These are phyloP conservation scores for Vombatus ursinus DNA, from an alignment of 2,113 vertebrate genomes.

Conservation along the genomic window DNA sequence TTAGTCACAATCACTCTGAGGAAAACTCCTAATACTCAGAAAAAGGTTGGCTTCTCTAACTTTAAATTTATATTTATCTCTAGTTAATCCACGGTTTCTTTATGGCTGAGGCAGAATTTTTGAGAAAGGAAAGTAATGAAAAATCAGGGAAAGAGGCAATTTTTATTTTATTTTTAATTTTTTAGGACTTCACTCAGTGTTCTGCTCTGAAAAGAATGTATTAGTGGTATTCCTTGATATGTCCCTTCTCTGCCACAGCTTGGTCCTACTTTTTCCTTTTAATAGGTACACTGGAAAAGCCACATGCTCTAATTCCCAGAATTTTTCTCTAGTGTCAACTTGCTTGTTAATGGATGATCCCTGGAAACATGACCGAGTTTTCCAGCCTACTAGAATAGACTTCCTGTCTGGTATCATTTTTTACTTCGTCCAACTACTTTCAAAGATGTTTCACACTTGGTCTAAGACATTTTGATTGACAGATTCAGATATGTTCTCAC, in stretches of 20 bases:
- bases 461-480: background rate
- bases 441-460: background rate
- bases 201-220: background rate
- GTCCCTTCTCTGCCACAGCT: background rate
- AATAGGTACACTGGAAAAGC: background rate
- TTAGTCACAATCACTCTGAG: background rate
- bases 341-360: background rate
- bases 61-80: background rate
- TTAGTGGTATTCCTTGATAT: background rate
- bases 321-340: background rate
- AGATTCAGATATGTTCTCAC: background rate
- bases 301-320: background rate
- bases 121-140: background rate
- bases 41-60: background rate
- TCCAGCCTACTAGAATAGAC: background rate
- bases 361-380: background rate
- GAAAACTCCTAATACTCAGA: background rate
- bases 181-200: background rate
- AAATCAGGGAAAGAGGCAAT: background rate
- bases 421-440: background rate
- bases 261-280: background rate
- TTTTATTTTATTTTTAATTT: background rate
- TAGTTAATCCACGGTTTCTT: background rate
- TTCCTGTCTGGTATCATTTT: background rate
- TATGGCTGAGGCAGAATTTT: background rate